These are phyloP conservation scores for Centrocercus urophasianus DNA, from an alignment of 2,113 vertebrate species.

Conservation along the genomic window DNA sequence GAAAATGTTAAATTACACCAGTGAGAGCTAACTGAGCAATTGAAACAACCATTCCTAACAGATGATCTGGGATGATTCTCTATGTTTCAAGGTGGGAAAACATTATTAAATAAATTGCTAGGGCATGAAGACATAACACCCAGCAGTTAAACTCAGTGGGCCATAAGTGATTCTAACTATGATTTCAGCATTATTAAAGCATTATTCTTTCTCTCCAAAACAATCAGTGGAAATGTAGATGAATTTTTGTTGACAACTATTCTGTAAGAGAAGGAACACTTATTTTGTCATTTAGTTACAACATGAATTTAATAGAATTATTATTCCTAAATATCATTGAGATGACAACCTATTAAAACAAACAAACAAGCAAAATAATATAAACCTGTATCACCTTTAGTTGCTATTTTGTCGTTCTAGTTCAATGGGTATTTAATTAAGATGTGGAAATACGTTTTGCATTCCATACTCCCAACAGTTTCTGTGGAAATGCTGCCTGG, in stretches of 20 bases:
- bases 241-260: conserved; percentile 28
- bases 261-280: conserved; percentile 22
- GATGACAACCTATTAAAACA: not conserved
- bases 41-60: conserved; percentile 67
- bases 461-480: not conserved
- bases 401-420: not conserved
- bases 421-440: not conserved
- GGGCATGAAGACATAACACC: conserved; percentile 43
- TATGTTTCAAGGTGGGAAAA: conserved; percentile 68
- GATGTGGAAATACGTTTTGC: not conserved
- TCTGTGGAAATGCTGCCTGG: not conserved
- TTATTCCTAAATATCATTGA: not conserved
- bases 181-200: conserved; percentile 39
- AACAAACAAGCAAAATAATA: not conserved
- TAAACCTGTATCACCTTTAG: not conserved
- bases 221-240: conserved; percentile 11
- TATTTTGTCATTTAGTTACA: not conserved
- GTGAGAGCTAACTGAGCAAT: conserved; percentile 50
- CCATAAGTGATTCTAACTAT: conserved; percentile 19
- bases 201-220: conserved; percentile 6
- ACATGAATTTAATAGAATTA: not conserved
- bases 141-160: conserved; percentile 10
- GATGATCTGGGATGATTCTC: conserved; percentile 53
- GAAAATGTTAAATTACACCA: conserved; percentile 72
- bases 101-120: conserved; percentile 65